phyloP scores from a whole-genome alignment of 2,888 invertebrate species.

The Noctua comes region DNA sequence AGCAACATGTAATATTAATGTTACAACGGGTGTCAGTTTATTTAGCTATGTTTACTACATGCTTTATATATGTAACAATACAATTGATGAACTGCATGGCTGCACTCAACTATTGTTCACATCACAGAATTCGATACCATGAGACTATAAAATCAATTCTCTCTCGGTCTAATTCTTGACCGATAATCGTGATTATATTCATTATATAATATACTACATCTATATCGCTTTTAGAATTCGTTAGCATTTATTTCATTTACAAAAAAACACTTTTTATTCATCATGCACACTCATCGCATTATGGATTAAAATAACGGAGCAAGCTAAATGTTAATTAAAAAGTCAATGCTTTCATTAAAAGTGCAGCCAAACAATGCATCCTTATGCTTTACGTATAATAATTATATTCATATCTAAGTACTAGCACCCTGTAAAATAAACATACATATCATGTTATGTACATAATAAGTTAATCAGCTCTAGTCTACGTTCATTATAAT shows the following conservation, averaged over 20 bases:
- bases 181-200: conserved; percentile 18
- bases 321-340: conserved; percentile 32
- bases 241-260: conserved; percentile 14
- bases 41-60: conserved; percentile 71
- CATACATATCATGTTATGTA: conserved; percentile 80
- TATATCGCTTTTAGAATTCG: conserved; percentile 15
- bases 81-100: conserved; percentile 71
- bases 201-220: conserved; percentile 6
- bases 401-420: conserved; percentile 78
- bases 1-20: conserved; percentile 74
- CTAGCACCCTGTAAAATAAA: conserved; percentile 87
- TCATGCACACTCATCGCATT: conserved; percentile 25
- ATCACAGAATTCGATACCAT: conserved; percentile 17
- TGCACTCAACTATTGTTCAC: conserved; percentile 59
- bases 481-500: conserved; percentile 74
- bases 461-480: conserved; percentile 76
- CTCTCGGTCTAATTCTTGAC: conserved; percentile 14
- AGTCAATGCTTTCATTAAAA: conserved; percentile 46
- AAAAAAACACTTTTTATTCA: conserved; percentile 6
- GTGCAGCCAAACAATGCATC: conserved; percentile 76
- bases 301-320: conserved; percentile 35
- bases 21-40: conserved; percentile 71
- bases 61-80: conserved; percentile 62
- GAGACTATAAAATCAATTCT: conserved; percentile 18
- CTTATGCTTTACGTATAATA: conserved; percentile 66